A percentile compares a stretch with the other conserved stretches of the same genome.
Conservation (phyloP, 92 coral and sea anemone species). For the Porites divaricata region DNA sequence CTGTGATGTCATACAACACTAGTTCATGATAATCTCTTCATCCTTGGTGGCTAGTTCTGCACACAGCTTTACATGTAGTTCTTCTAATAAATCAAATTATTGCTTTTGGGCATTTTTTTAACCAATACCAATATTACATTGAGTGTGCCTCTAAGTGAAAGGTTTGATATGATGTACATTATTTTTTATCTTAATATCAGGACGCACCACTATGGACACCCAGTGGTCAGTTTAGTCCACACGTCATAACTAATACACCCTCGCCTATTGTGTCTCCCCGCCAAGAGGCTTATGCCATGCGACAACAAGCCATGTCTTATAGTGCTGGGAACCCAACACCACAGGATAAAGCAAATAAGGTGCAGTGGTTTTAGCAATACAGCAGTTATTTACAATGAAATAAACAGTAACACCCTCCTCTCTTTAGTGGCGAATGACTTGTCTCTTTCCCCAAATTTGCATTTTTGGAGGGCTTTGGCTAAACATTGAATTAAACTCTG, state of each 20-base stretch:
- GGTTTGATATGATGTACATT: background rate
- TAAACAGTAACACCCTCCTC: too few species aligned
- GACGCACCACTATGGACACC: constrained; percentile 95
- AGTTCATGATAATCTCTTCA: too few species aligned
- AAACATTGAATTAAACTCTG: too few species aligned
- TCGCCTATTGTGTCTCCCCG: constrained; percentile 83
- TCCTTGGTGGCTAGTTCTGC: too few species aligned
- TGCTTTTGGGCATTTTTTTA: too few species aligned
- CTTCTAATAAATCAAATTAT: too few species aligned
- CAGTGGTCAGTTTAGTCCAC: constrained; percentile 93
- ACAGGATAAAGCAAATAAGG: constrained; percentile 80
- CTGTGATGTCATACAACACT: too few species aligned
- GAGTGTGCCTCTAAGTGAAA: background rate
- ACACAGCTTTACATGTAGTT: too few species aligned
- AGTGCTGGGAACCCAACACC: constrained; percentile 28
- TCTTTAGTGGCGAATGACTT: too few species aligned
- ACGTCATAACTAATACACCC: constrained; percentile 69
- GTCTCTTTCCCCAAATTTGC: too few species aligned
- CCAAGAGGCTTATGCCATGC: constrained; percentile 95
- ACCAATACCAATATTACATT: background rate
- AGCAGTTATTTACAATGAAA: background rate
- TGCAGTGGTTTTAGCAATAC: constrained; percentile 28
- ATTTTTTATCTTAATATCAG: constrained; percentile 24
- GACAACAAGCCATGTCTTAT: constrained; percentile 82
- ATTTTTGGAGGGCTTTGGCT: too few species aligned